Percentiles rank a stretch among this genome's conserved stretches.
These are phyloP conservation scores for Eurystomus gularis DNA, from an alignment of 2,113 vertebrate genomes.

Conservation along the genomic window DNA sequence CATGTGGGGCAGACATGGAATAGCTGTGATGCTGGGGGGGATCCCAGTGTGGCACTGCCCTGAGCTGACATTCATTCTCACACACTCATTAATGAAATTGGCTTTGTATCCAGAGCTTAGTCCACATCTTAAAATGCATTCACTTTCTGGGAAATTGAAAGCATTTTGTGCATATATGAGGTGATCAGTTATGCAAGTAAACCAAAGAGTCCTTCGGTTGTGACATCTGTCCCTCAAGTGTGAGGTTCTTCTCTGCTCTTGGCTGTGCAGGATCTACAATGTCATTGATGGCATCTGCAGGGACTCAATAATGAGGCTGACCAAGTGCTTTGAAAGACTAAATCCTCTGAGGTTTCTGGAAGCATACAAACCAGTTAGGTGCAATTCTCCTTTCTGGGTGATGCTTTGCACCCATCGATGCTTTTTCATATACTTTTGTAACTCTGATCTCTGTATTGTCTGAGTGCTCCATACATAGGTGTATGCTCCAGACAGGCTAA, in stretches of 20 bases:
- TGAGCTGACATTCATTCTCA: not conserved
- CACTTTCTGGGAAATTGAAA: not conserved
- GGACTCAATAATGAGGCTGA: not conserved
- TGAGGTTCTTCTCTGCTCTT: not conserved
- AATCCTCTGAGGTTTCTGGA: not conserved
- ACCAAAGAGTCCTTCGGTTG: not conserved
- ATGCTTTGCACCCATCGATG: not conserved
- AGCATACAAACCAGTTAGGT: rapidly evolving
- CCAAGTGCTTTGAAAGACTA: not conserved
- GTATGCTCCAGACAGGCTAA: not conserved
- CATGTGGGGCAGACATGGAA: not conserved
- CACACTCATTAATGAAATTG: not conserved
- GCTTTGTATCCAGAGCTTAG: not conserved
- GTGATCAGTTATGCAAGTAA: not conserved
- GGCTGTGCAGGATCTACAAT: not conserved
- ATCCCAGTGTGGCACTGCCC: not conserved
- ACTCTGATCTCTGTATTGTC: not conserved
- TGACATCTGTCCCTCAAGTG: not conserved
- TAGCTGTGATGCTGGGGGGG: not conserved
- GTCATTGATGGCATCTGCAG: not conserved
- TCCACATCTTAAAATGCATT: not conserved
- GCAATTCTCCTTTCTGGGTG: not conserved
- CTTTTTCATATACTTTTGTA: rapidly evolving
- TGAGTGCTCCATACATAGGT: rapidly evolving
- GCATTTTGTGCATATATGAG: rapidly evolving